Evolutionary conservation across 2,888 invertebrate genomes (phyloP), one percentile per base, ranked within the genome.

Genomic region (Nymphalis urticae): DNA sequence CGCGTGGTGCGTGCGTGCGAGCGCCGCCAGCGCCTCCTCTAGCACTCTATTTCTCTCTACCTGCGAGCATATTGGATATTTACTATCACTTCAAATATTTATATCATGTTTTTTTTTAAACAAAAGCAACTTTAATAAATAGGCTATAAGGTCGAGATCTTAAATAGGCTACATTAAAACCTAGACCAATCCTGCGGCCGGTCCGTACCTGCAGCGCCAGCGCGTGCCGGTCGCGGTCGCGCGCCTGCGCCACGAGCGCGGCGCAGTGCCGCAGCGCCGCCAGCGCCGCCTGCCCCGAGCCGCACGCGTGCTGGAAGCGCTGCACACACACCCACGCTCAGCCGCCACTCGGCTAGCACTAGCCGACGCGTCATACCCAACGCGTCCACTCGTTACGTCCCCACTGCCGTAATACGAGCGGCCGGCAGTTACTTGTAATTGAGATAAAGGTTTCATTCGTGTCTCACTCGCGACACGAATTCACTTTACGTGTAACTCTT

Each of bases 1-100:
- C 16, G 94, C 95, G 82, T 95, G 95, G 75, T 95, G 95, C 66
- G 95, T 95, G 53, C 94, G 87, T 0, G 95, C 95, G 48, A 95
- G 81, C 1, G 95, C 95, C 21, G 95, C 94, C 8, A 95, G 79
- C 0, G 95, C 94, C 77, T 95, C 95, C 80, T 95, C 95, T 10
- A 95, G 80, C 9, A 95, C 95, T 2, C 95, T 86, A 73, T 94
- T 94, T 58, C 94, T 93, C 81, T 95, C 95, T 73, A 89, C 79
- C 92, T 92, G 77, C 56, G 58, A 16, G 32, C 24, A 13, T 2
- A 21, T 9, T 32, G 2, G 3, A 21, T 4, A 32, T 58, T 62
- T 36, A 13, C 6, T 42, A 21, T 36, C 47, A 7, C 13, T 27
- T 19, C 10, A 36, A 32, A 62, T 21, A 32, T n/a, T 42, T 10